Evolutionary conservation across 2,113 vertebrate genomes (phyloP).

Genomic region (Pterocles gutturalis): DNA sequence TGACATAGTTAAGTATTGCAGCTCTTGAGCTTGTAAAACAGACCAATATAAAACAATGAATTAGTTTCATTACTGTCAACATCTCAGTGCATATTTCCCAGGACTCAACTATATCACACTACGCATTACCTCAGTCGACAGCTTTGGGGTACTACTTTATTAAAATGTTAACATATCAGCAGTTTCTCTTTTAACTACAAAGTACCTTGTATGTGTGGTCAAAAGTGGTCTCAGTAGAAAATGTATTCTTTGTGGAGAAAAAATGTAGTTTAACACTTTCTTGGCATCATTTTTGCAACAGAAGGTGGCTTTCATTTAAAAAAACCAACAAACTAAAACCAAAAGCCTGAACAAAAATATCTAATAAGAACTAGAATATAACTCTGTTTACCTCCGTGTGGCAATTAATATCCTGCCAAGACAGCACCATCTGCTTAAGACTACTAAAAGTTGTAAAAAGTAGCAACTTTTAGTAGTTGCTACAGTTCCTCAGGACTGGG

Average conservation of each 20-base stretch:
- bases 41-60: slow-evolving; percentile 19
- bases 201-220: neutral
- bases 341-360: neutral
- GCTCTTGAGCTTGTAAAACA: slow-evolving; percentile 16
- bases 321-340: neutral
- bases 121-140: neutral
- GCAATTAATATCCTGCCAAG: neutral
- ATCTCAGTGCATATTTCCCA: slow-evolving; percentile 38
- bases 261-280: neutral
- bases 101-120: neutral
- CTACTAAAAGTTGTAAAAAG: neutral
- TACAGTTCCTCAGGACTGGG: neutral
- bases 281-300: neutral
- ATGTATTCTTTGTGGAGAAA: neutral
- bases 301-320: neutral
- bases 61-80: slow-evolving; percentile 44
- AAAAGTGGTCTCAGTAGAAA: slow-evolving; percentile 12
- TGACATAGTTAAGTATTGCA: neutral
- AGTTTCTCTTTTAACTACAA: slow-evolving; percentile 7
- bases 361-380: neutral
- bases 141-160: slow-evolving; percentile 15
- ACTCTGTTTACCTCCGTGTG: neutral
- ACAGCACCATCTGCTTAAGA: neutral
- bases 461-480: neutral
- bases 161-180: slow-evolving; percentile 47